Evolutionary conservation across 2,888 invertebrate genomes (phyloP).

Genomic region (Andrena bicolor): DNA sequence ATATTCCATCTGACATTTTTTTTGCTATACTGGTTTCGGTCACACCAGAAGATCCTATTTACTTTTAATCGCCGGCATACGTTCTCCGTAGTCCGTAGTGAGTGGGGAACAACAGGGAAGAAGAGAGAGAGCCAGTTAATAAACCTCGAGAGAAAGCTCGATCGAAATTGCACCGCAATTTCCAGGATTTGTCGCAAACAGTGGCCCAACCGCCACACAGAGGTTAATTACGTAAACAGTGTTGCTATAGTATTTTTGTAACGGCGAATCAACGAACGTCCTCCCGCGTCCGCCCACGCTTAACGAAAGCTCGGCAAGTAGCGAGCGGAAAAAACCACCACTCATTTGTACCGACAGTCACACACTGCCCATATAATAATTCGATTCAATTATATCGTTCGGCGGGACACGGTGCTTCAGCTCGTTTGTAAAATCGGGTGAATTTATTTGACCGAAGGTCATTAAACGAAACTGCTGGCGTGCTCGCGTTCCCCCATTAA

Average conservation of each 20-base stretch:
- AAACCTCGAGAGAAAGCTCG: constrained; percentile 34
- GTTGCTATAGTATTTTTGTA: constrained; percentile 45
- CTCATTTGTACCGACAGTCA: constrained; percentile 28
- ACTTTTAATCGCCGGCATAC: neutral
- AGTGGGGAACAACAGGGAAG: neutral
- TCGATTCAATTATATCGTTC: constrained; percentile 55
- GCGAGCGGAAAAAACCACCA: constrained; percentile 26
- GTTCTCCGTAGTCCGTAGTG: too few relatives aligned
- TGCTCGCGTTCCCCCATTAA: constrained; percentile 49
- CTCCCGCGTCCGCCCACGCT: neutral
- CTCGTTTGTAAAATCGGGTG: constrained; percentile 51
- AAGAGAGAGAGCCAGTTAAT: constrained; percentile 41
- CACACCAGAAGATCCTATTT: neutral
- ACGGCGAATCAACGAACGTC: constrained; percentile 31
- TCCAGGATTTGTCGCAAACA: constrained; percentile 57
- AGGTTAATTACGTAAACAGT: constrained; percentile 52
- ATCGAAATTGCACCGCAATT: constrained; percentile 50
- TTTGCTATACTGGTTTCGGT: neutral
- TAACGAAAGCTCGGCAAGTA: constrained; percentile 9
- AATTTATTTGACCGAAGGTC: constrained; percentile 53
- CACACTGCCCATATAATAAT: constrained; percentile 43
- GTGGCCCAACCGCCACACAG: constrained; percentile 10
- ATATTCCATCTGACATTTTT: neutral
- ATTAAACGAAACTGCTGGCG: constrained; percentile 51
- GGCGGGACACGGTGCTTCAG: constrained; percentile 14